Evolutionary conservation across 2,888 invertebrate genomes (phyloP), one percentile per base, ranked within the genome.

Genomic region (Sericinus montela): DNA sequence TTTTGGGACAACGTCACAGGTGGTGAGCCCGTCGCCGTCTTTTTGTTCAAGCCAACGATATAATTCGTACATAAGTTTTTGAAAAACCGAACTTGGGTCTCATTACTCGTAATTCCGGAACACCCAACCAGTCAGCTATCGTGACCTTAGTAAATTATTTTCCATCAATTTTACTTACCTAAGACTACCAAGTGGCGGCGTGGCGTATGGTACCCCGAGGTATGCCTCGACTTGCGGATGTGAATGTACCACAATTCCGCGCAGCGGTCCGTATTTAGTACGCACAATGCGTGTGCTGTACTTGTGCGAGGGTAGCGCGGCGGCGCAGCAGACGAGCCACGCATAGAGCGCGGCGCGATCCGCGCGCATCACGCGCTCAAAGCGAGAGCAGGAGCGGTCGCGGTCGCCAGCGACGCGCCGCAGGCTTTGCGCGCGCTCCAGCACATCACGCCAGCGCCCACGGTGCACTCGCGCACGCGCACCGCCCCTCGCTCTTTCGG

Each of bases 191-290:
- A 95, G 91, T 9, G 97, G 97, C 55, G 97, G 95, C 56, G 97
- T 96, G 32, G 97, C 98, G 88, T 97, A 98, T 35, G 97, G 97
- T 60, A 98, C 95, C 54, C 98, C 98, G 54, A 97, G 92, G 79
- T 96, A 98, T 13, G 96, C 96, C 84, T 98, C 97, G 61, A 98
- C 45, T 54, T 92, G 92, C 55, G 94, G 94, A 76, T 94, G 92
- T 59, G 94, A 92, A 70, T 95, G 94, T 44, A 96, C 93, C 62
- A 95, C 92, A 76, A 96, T 92, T 48, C 97, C 98, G 39, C 97
- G 92, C 67, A 98, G 85, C 53, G 94, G 93, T 29, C 97, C 98
- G 90, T 97, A 97, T 78, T 96, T 95, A 60, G 97, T 98, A 72
- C 93, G 92, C 59, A 97, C 94, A 56, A 96, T 92, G 63, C 94